Evolutionary conservation across 2,797 vertebrate genomes (phyloP).

Genomic region (Halcyon chelicuti): DNA sequence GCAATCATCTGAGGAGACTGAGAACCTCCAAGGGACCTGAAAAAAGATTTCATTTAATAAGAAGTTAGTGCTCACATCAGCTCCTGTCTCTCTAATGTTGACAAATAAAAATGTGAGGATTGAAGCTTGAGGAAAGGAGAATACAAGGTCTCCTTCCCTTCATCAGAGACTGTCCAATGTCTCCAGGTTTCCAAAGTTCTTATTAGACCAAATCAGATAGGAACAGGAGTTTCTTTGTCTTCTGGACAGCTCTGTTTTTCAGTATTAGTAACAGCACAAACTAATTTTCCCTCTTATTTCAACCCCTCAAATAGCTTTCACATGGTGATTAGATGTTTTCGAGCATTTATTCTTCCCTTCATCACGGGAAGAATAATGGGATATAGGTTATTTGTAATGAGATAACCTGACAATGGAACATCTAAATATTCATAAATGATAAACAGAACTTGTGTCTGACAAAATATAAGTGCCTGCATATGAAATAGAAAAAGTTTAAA

Average conservation of each 20-base stretch:
- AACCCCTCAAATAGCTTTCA: not conserved
- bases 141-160: not conserved
- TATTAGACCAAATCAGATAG: not conserved
- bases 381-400: not conserved
- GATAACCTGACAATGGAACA: not conserved
- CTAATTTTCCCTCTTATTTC: not conserved
- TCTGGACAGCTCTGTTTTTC: not conserved
- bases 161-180: not conserved
- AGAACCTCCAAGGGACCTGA: not conserved
- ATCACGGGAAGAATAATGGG: not conserved
- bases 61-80: not conserved
- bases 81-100: fast-evolving
- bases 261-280: not conserved
- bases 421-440: not conserved
- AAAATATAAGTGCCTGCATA: not conserved
- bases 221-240: not conserved
- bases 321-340: not conserved
- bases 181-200: not conserved
- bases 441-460: not conserved
- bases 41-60: not conserved
- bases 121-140: not conserved
- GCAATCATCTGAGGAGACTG: not conserved
- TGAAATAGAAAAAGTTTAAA: not conserved
- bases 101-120: not conserved
- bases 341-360: not conserved